Evolutionary conservation across 2,113 vertebrate species (phyloP), one percentile per base, ranked within the genome.

Genomic region (Takifugu flavidus): DNA sequence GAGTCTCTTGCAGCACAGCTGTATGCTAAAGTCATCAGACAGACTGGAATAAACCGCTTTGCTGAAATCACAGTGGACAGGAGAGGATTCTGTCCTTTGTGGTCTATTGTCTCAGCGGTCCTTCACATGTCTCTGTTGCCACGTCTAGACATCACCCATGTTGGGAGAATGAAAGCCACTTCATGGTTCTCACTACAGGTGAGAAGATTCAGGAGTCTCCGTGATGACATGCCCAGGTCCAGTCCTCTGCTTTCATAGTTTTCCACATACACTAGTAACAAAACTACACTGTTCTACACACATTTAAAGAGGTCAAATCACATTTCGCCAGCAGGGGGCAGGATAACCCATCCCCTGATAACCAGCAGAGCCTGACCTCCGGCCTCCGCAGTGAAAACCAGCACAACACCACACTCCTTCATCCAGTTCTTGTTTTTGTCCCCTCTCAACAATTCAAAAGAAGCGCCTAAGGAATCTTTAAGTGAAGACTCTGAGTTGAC

Each of bases 261-360:
- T 15, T 64, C 13, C 29, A 31, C 2, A 31, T 31, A 31, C 2
- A 31, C 4, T 1, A 31, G 7, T 31, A 6, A 31, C 29, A 31
- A 31, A 31, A 31, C 5, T 6, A 31, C 5, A 31, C 5, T 31
- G 5, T 31, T 31, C 29, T 6, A 31, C 7, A 6, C 29, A 31
- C 7, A 31, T 31, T 31, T 31, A 31, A 31, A 31, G 29, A 6
- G 7, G 29, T 4, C 29, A 31, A 51, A 31, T 20, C 8, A 43
- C 0, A 7, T 49, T 56, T 62, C 67, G 11, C 70, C 56, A 87
- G 76, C 65, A 83, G 80, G 81, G 80, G 78, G 76, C 80, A 85
- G 78, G 58, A 82, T 72, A 85, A 80, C 63, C 70, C 64, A 65
- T 85, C 80, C 72, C 3, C 28, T 45, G 11, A 56, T 25, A 39